These are phyloP conservation scores for Saguinus imperator DNA, from an alignment of 2,113 vertebrate species.

Conservation along the genomic window DNA sequence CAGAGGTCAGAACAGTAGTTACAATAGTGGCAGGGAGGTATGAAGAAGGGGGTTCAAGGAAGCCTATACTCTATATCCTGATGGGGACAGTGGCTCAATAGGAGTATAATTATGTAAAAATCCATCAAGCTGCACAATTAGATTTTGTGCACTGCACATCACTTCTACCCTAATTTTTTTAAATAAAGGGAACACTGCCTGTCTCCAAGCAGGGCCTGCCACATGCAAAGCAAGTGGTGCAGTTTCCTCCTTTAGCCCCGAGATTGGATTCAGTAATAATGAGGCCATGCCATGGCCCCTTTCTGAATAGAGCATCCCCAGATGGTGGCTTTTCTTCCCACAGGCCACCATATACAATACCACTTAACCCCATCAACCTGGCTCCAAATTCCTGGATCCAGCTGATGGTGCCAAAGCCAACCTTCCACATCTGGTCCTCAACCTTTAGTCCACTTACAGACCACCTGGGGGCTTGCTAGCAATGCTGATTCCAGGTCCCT, in stretches of 20 bases:
- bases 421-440: neutral
- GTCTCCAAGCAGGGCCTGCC: neutral
- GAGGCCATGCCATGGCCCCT: neutral
- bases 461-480: neutral
- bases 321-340: neutral
- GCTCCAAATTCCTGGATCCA: neutral
- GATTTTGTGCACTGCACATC: neutral
- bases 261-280: neutral
- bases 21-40: no score
- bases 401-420: neutral
- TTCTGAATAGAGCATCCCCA: neutral
- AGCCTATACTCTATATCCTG: neutral
- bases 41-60: accelerated
- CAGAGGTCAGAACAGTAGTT: neutral
- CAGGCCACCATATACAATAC: neutral
- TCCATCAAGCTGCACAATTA: neutral
- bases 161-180: neutral
- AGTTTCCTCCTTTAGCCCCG: neutral
- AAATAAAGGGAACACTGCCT: neutral
- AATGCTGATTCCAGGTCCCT: neutral
- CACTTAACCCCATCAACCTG: neutral
- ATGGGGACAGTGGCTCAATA: neutral
- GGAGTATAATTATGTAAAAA: neutral
- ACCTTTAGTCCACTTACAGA: neutral
- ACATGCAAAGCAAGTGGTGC: neutral